Evolutionary conservation across 2,797 vertebrate species (phyloP), one percentile per base, ranked within the genome.

Genomic region (Channa striata): DNA sequence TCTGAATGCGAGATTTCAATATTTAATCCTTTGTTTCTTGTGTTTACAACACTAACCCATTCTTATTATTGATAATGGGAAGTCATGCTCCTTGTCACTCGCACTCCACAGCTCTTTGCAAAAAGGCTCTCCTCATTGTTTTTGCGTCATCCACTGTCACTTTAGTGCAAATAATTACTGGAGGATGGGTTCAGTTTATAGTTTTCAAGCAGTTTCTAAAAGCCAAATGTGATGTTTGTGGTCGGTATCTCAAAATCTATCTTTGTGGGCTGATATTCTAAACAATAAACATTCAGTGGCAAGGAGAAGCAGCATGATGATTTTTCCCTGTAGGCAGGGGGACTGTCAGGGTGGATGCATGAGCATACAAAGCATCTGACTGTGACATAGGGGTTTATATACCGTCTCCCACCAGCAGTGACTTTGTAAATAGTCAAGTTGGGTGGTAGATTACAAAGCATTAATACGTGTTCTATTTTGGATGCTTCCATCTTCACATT

Each of bases 11-110:
- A 12, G 9, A 33, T 58, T 30, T 13, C 43, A 34, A 9, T 20
- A 39, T 68, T 74, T 58, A 68, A 67, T 51, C 52, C 17, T 53
- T 37, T 46, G 57, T 75, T 65, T 62, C 51, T 30, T 60, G 37
- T 48, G 16, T 60, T 81, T 66, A 59, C 51, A 59, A 60, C 72
- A 66, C 7, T 43, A 63, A 46, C 17, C 1, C 44, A 56, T 44
- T 46, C 10, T 63, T 63, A 47, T 43, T 60, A 49, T 49, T 84
- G 17, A 59, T 65, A 72, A 72, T 40, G 11, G 42, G 23, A 58
- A 62, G 59, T 61, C 21, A 58, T 40, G 53, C 30, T 59, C 46
- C 39, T 57, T 50, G 53, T 85, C 60, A 64, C 20, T 43, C 10
- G 36, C 13, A 58, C 20, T 36, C 8, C 23, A 40, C 16, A 46